Base-by-base conservation (phyloP, 2,797 vertebrate species). In the Pipistrellus pipistrellus region DNA sequence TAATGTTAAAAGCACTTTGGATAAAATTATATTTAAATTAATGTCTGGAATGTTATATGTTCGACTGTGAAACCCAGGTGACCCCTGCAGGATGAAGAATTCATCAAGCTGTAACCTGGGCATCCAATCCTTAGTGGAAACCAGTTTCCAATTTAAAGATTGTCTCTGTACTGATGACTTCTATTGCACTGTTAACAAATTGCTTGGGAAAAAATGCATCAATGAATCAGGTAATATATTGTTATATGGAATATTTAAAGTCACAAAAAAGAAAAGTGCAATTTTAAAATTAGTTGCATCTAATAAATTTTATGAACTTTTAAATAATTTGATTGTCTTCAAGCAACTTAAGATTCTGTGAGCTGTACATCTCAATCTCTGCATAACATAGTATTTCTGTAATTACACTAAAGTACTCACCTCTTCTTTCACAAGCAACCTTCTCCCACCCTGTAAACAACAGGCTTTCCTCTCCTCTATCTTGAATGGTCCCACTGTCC, bases 111-210 rank as follows among this genome's bases (percentile, higher is more conserved):
- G 99, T 98, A 99, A 98, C 90, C 94, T 97, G 98, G 99, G 98
- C 86, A 98, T 99, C 94, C 98, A 98, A 78, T 96, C 96, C 32
- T 97, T 99, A 88, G 83, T 98, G 93, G 97, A 98, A 1, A 95
- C 94, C 69, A 98, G 98, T 83, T 98, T 98, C 30, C 97, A 97
- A 21, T 97, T 99, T 97, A 98, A 81, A 97, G 97, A 96, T 17
- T 99, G 99, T 96, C 90, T 98, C 95, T 99, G 99, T 88, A 80
- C 89, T 77, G 98, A 98, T 94, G 97, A 98, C 14, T 82, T 98
- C 94, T 96, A 97, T 14, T 99, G 99, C 94, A 98, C 90, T 76
- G 92, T 98, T 93, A 97, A 97, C 55, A 97, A 97, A 93, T 94
- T 97, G 23, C 95, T 99, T 89, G 98, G 96, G 21, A 97, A 98